These are phyloP conservation scores for Anoplophora glabripennis DNA, from an alignment of 1,140 invertebrate species.

Conservation along the genomic window DNA sequence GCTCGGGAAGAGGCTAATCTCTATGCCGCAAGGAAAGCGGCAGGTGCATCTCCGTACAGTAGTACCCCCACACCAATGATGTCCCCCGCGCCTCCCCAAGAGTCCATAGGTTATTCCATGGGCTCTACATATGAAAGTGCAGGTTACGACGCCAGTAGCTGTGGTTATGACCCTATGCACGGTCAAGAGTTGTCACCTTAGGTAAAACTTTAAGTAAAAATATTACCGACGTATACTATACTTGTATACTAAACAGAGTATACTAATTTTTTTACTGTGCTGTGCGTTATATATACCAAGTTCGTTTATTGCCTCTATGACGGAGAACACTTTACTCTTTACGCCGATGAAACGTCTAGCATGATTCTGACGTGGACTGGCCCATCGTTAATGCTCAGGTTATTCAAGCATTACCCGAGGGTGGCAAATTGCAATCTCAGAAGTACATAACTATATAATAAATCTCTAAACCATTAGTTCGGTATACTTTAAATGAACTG, in stretches of 20 bases:
- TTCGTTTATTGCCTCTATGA: no score
- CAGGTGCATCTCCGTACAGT: constrained; percentile 89
- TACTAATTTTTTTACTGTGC: background rate
- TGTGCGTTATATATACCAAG: background rate
- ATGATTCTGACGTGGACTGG: no score
- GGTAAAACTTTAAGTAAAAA: constrained; percentile 5
- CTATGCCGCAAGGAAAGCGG: constrained; percentile 98
- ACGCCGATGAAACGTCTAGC: no score
- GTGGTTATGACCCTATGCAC: constrained; percentile 82
- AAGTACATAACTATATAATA: no score
- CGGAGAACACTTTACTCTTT: no score
- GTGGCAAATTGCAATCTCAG: no score
- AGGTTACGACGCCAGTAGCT: constrained; percentile 80
- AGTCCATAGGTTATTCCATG: constrained; percentile 86
- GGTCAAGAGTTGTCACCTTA: constrained; percentile 37
- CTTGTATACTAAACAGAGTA: constrained; percentile 3
- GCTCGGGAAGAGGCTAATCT: constrained; percentile 99
- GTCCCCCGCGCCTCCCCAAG: constrained; percentile 86
- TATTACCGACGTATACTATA: no score
- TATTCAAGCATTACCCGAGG: no score
- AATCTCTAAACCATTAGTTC: no score
- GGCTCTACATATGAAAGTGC: constrained; percentile 81
- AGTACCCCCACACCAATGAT: constrained; percentile 90
- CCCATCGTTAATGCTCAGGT: no score
- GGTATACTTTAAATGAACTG: no score